These are phyloP conservation scores for Andricus curvator DNA, from an alignment of 2,888 invertebrate genomes.

Conservation along the genomic window DNA sequence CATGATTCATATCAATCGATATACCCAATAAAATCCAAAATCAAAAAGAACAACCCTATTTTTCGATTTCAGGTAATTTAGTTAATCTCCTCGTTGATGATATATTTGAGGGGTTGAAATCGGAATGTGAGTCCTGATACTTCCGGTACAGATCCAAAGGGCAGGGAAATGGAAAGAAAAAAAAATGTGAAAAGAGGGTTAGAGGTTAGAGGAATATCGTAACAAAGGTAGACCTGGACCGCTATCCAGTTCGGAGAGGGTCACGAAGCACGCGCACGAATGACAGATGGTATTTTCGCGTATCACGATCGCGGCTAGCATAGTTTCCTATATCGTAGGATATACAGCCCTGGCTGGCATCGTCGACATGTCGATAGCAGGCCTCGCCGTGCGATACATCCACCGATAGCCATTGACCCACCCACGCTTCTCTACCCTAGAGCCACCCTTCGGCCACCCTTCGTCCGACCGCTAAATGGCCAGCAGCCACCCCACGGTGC, in stretches of 20 bases:
- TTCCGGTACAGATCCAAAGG: slow-evolving; percentile 26
- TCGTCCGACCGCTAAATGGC: slow-evolving; percentile 75
- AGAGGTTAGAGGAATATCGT: slow-evolving; percentile 15
- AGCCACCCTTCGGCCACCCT: slow-evolving; percentile 53
- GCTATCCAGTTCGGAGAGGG: not conserved
- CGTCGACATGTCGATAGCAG: slow-evolving; percentile 78
- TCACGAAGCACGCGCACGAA: slow-evolving; percentile 59
- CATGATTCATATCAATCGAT: no score
- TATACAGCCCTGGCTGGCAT: slow-evolving; percentile 60
- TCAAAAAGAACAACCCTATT: no score
- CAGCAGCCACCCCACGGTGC: slow-evolving; percentile 72
- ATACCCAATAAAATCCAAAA: no score
- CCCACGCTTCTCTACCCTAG: slow-evolving; percentile 38
- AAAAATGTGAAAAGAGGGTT: slow-evolving; percentile 24
- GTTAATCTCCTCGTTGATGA: not conserved
- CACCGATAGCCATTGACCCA: slow-evolving; percentile 68
- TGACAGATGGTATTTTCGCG: slow-evolving; percentile 76
- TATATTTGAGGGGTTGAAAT: not conserved
- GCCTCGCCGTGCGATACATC: slow-evolving; percentile 74
- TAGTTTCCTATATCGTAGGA: slow-evolving; percentile 70
- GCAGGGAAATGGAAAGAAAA: slow-evolving; percentile 20
- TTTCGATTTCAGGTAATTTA: no score
- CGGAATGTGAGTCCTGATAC: not conserved
- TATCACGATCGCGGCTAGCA: slow-evolving; percentile 73
- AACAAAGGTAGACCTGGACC: slow-evolving; percentile 12